These are phyloP conservation scores for Celastrina argiolus DNA, from an alignment of 2,888 invertebrate genomes.

Conservation along the genomic window DNA sequence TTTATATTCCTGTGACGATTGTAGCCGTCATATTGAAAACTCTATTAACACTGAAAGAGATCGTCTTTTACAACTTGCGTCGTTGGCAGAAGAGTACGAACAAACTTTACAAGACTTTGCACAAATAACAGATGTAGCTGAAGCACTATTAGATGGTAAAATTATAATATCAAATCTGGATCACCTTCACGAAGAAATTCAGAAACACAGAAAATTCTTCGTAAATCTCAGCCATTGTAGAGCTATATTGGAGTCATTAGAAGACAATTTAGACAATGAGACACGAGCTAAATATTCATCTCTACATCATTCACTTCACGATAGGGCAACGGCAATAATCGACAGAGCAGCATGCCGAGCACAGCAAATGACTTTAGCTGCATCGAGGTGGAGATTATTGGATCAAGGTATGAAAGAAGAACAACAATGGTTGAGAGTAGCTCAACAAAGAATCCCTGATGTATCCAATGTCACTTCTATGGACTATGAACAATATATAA, in stretches of 20 bases:
- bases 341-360: constrained; percentile 89
- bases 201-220: constrained; percentile 92
- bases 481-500: constrained; percentile 91
- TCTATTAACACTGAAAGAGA: constrained; percentile 85
- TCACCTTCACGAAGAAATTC: constrained; percentile 92
- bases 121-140: constrained; percentile 90
- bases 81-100: constrained; percentile 91
- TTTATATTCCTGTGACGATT: constrained; percentile 81
- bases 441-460: constrained; percentile 90
- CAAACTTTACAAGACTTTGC: constrained; percentile 91
- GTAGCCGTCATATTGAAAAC: constrained; percentile 83
- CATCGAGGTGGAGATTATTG: constrained; percentile 88
- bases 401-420: constrained; percentile 91
- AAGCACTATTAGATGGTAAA: constrained; percentile 86
- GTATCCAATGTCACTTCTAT: constrained; percentile 87
- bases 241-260: constrained; percentile 90
- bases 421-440: constrained; percentile 88
- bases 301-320: constrained; percentile 86
- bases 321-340: constrained; percentile 84
- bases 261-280: constrained; percentile 88
- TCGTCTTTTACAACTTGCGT: constrained; percentile 84
- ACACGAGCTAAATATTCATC: constrained; percentile 85
- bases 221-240: constrained; percentile 92
- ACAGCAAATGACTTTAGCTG: constrained; percentile 90
- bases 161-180: constrained; percentile 85